A percentile compares a stretch with the other conserved stretches of the same genome.
Conservation (phyloP, 1,140 invertebrate genomes). For the Antheraea pernyi region DNA sequence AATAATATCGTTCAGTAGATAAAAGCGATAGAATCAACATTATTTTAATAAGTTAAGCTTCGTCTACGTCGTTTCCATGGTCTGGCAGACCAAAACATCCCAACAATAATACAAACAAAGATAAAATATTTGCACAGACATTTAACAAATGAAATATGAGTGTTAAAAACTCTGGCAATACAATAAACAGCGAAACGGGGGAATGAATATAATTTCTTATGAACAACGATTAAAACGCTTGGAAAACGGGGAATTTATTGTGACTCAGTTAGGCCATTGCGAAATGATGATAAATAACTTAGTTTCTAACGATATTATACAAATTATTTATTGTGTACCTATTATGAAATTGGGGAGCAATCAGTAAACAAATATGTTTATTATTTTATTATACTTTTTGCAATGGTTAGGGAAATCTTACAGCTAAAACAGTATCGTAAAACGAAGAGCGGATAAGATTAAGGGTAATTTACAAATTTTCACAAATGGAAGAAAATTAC, state of each 20-base stretch:
- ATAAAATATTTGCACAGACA: conserved; percentile 1
- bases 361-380: not conserved
- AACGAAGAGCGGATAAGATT: too few species aligned
- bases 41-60: not conserved
- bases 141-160: conserved; percentile 1
- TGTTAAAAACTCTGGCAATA: conserved; percentile 4
- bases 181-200: not conserved
- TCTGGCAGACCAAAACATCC: not conserved
- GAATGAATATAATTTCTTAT: conserved; percentile 4
- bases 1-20: not conserved
- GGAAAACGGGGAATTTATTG: not conserved
- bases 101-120: not conserved
- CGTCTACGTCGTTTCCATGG: not conserved
- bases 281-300: conserved; percentile 1
- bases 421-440: too few species aligned
- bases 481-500: too few species aligned
- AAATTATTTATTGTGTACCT: not conserved
- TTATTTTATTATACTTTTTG: not conserved
- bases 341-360: not conserved
- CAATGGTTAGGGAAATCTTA: too few species aligned
- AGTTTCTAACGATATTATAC: not conserved
- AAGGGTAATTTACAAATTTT: too few species aligned
- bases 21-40: not conserved
- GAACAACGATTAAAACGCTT: conserved; percentile 11
- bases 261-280: not conserved